Conservation (phyloP, 2,113 vertebrate genomes). For the Podarcis raffonei region DNA sequence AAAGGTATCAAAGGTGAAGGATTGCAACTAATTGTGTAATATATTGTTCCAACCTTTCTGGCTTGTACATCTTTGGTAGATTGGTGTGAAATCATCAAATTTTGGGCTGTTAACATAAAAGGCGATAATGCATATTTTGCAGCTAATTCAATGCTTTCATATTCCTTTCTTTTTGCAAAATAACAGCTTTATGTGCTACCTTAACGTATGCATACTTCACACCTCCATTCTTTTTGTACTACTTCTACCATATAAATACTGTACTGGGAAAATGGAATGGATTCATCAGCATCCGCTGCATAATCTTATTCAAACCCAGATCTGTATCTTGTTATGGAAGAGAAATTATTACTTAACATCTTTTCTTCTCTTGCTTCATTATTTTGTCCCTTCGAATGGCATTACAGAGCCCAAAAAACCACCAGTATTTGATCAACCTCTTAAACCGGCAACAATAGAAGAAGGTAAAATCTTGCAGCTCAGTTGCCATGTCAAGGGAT, state of each 20-base stretch:
- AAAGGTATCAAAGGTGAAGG: background rate
- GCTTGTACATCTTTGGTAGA: background rate
- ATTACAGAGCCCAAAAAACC: constrained; percentile 88
- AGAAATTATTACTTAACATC: background rate
- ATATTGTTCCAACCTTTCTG: background rate
- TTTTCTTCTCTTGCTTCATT: constrained; percentile 21
- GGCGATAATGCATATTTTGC: background rate
- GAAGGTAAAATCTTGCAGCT: constrained; percentile 87
- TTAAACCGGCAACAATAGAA: constrained; percentile 80
- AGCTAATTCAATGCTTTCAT: background rate
- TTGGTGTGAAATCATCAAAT: background rate
- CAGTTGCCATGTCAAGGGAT: constrained; percentile 88
- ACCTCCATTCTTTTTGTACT: background rate
- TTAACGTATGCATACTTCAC: background rate
- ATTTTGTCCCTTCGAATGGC: constrained; percentile 40
- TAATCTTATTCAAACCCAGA: background rate
- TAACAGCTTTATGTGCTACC: constrained; percentile 17
- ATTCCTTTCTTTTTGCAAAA: constrained; percentile 1
- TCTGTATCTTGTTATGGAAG: constrained; percentile 6
- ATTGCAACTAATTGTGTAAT: background rate
- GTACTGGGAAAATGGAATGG: constrained; percentile 9
- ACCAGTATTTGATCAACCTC: constrained; percentile 89
- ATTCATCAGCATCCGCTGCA: constrained; percentile 12
- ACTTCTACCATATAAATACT: background rate
- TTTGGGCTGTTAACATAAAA: background rate